Base-by-base conservation (phyloP, 2,888 invertebrate species). In the Caradrina kadenii region DNA sequence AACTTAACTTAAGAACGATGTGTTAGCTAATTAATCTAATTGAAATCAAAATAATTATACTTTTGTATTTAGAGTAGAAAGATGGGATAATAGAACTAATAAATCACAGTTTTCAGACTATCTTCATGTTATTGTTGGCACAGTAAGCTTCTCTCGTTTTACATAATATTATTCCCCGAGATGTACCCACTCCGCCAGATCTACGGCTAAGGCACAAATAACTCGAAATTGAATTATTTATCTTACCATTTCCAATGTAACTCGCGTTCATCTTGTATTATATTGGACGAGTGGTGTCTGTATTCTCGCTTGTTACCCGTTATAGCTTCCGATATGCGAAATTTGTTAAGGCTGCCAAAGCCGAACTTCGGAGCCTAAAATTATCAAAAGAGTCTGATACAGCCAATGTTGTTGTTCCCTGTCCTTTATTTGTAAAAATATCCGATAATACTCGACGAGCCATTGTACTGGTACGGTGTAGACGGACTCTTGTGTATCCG, bases 191-290 rank as follows among this genome's bases (percentile, higher is more conserved):
- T 79, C 72, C 53, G 69, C 70, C 79, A 71, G 78, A 83, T 83
- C 76, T 76, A 73, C 73, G 79, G 73, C 71, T 71, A 63, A 71
- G 63, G 81, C 79, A 85, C 84, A 87, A 89, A 89, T 87, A 88
- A 82, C 82, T 80, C 68, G 63, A 77, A 83, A 82, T 81, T 80
- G 84, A 83, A 88, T 89, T 89, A 89, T 90, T 89, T 89, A 88
- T 90, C 81, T 85, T 86, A 79, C 85, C 79, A 83, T 86, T 84
- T 81, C 81, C 81, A 83, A 84, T 84, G 69, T 80, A 76, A 84
- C 79, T 85, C 70, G 74, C 73, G 75, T 81, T 77, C 80, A 76
- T 88, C 80, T 86, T 81, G 80, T 81, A 84, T 86, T 87, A 84
- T 85, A 88, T 88, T 85, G 84, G 77, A 75, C 71, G 79, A 82